Evolutionary conservation across 2,888 invertebrate genomes (phyloP), one percentile per base, ranked within the genome.

Genomic region (Epinotia demarniana): DNA sequence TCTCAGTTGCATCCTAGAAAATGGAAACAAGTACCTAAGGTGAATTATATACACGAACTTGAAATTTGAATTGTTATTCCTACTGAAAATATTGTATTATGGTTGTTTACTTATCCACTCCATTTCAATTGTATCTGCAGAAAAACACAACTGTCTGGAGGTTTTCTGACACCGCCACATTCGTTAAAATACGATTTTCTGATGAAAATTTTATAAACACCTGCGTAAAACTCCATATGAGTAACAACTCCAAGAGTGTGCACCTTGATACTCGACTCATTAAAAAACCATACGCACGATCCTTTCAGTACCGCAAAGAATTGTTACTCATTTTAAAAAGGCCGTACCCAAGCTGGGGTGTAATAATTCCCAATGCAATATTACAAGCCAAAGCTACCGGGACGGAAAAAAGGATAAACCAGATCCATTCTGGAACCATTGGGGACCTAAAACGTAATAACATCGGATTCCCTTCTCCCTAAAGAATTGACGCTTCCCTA

Each of bases 361-460:
- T 61, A 68, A 73, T 73, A 73, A 68, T 55, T 72, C 16, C 53
- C 67, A 62, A 73, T 73, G 73, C 67, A 68, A 73, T 67, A 68
- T 73, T 67, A 19, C 19, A 39, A 73, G 58, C 53, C 43, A 39
- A 55, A 19, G 23, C 67, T 61, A 19, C 18, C 19, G 66, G 60
- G 67, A 53, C 19, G 53, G 60, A 61, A 68, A 73, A 73, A 62
- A 58, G 27, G 58, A 70, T 75, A 70, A 75, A 72, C 53, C 61
- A 58, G 63, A 74, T 66, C 75, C 75, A 78, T 75, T 80, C 78
- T 73, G 78, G 79, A 78, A 63, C 73, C 57, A 77, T 77, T 78
- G 76, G 78, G 78, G 69, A 81, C 61, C 57, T 78, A 80, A 53
- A 81, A 82, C 79, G 80, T 80, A 82, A 83, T 82, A 82, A 80